phyloP scores from a whole-genome alignment of 2,113 vertebrate species.

The Pedionomus torquatus region DNA sequence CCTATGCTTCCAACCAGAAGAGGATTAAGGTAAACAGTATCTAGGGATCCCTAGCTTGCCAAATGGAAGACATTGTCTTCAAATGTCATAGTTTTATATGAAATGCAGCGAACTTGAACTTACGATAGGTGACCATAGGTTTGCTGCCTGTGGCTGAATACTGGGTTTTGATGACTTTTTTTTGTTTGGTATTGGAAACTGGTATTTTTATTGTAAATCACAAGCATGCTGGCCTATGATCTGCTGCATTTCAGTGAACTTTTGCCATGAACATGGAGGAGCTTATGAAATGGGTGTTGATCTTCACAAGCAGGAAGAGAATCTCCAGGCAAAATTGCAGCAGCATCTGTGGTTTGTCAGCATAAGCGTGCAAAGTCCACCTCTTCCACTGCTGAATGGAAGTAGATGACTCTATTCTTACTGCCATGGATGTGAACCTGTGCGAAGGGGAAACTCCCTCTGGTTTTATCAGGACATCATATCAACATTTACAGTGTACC shows the following conservation, averaged over 20 bases:
- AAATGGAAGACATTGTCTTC: neutral
- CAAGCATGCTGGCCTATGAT: neutral
- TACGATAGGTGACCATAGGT: fast-evolving
- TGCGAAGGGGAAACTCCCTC: neutral
- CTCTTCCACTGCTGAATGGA: neutral
- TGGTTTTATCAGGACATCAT: neutral
- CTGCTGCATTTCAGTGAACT: neutral
- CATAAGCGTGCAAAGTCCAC: neutral
- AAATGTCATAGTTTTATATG: neutral
- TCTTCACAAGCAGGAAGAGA: neutral
- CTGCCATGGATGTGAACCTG: neutral
- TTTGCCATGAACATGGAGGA: neutral
- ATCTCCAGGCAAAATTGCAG: neutral
- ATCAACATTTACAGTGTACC: neutral
- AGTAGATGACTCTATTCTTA: neutral
- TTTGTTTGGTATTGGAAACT: neutral
- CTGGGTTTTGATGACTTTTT: neutral
- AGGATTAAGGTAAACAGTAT: neutral
- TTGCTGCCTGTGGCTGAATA: neutral
- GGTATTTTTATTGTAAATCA: neutral
- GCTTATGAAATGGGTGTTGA: fast-evolving
- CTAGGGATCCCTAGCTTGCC: neutral
- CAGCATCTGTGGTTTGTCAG: neutral
- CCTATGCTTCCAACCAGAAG: neutral
- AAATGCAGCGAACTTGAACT: neutral